Conservation (phyloP, 1,140 invertebrate genomes). For the Lepeophtheirus salmonis region DNA sequence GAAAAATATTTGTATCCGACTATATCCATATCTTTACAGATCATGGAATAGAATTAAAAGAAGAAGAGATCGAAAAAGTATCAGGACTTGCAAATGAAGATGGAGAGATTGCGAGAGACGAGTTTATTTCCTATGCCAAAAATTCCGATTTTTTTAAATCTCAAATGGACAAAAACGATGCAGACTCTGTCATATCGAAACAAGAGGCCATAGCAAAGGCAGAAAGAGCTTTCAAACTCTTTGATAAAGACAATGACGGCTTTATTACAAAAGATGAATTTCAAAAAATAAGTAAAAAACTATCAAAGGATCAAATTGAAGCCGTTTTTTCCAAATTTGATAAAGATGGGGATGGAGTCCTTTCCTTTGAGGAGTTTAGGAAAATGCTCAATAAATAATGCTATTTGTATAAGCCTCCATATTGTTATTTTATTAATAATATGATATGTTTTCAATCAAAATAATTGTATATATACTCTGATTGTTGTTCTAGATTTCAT, state of each 20-base stretch:
- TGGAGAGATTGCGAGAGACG: background rate
- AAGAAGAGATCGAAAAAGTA: conserved; percentile 4
- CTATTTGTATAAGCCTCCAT: too few species aligned
- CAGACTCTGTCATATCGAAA: background rate
- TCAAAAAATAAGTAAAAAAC: conserved; percentile 1
- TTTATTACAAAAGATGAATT: conserved; percentile 8
- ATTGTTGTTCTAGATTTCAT: too few species aligned
- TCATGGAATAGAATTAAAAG: background rate
- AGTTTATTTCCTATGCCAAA: conserved; percentile 5
- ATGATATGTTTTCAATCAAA: too few species aligned
- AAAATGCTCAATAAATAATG: conserved; percentile 9
- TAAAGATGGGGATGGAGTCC: conserved; percentile 3
- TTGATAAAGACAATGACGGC: conserved; percentile 11
- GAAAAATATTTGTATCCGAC: background rate
- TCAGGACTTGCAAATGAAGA: conserved; percentile 1
- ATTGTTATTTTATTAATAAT: too few species aligned
- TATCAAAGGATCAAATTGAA: background rate
- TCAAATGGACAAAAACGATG: conserved; percentile 3
- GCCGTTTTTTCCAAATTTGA: conserved; percentile 9
- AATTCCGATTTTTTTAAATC: conserved; percentile 6
- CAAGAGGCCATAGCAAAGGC: conserved; percentile 3
- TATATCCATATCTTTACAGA: conserved; percentile 4
- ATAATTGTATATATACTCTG: too few species aligned
- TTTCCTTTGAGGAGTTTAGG: conserved; percentile 1
- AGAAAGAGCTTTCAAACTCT: conserved; percentile 7